These are phyloP conservation scores for Drosophila asahinai DNA, from an alignment of 1,140 invertebrate species.

Conservation along the genomic window DNA sequence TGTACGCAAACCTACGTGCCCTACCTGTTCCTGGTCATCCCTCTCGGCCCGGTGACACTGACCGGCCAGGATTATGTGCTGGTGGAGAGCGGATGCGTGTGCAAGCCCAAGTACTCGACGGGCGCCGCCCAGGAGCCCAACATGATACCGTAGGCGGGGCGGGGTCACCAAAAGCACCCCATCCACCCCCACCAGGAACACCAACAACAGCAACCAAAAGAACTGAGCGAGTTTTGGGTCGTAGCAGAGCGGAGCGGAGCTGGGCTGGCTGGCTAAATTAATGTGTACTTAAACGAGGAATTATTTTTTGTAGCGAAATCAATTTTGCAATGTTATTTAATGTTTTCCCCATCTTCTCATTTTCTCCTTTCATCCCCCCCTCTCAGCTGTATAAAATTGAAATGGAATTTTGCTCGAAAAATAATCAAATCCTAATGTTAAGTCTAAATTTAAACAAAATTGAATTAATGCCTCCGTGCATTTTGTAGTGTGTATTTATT, in stretches of 20 bases:
- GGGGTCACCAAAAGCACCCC: conserved; percentile 9
- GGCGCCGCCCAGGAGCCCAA: conserved; percentile 86
- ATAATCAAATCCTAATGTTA: conserved; percentile 71
- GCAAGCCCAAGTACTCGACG: conserved; percentile 92
- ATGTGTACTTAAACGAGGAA: conserved; percentile 64
- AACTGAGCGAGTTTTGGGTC: conserved; percentile 76
- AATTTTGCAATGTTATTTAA: conserved; percentile 80
- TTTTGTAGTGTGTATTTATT: conserved; percentile 67
- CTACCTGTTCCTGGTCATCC: conserved; percentile 95
- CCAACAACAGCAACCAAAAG: conserved; percentile 75
- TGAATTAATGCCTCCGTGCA: conserved; percentile 53
- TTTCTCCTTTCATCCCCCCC: conserved; percentile 23
- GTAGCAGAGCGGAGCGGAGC: conserved; percentile 48
- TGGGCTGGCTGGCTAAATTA: conserved; percentile 61
- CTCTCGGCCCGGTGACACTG: conserved; percentile 94
- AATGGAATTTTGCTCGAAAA: conserved; percentile 78
- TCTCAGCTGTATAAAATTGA: conserved; percentile 66
- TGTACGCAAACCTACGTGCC: conserved; percentile 97
- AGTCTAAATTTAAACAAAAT: conserved; percentile 68
- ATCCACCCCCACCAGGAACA: conserved; percentile 37
- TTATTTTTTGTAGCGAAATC: conserved; percentile 83
- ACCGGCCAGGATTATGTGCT: conserved; percentile 96
- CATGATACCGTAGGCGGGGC: conserved; percentile 82
- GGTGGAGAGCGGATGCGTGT: conserved; percentile 96
- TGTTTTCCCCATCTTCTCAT: conserved; percentile 51